phyloP scores from a whole-genome alignment of 2,113 vertebrate genomes.

The Propithecus coquereli region DNA sequence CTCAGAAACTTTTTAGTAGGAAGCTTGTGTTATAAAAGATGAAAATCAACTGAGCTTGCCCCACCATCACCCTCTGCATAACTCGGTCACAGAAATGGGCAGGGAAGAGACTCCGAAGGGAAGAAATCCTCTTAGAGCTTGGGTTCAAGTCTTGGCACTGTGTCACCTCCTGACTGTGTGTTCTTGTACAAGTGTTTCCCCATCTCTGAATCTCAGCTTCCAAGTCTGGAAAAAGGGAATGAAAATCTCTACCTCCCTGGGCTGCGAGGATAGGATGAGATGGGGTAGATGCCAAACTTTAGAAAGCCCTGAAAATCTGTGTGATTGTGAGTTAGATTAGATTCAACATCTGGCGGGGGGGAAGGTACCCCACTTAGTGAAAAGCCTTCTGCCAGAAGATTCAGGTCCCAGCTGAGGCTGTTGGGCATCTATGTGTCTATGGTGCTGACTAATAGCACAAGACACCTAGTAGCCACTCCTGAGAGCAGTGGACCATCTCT shows the following conservation, averaged over 20 bases:
- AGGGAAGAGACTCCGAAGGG: neutral
- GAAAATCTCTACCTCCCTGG: neutral
- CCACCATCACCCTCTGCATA: neutral
- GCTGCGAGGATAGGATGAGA: neutral
- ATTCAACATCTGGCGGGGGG: neutral
- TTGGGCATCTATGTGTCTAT: neutral
- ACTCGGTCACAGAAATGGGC: neutral
- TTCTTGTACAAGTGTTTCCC: neutral
- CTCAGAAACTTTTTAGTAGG: constrained; percentile 1
- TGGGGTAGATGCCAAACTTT: neutral
- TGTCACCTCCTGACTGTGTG: neutral
- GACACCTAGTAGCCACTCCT: neutral
- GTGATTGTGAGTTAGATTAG: neutral
- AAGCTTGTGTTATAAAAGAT: neutral
- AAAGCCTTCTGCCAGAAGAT: neutral
- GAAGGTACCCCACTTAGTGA: neutral
- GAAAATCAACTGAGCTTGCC: neutral
- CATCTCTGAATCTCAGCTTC: neutral
- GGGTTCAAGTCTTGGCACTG: neutral
- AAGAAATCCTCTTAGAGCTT: neutral
- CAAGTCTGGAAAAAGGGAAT: neutral
- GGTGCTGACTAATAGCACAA: neutral
- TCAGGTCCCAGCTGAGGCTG: neutral
- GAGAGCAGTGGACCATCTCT: neutral
- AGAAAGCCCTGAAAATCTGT: neutral